A percentile compares a stretch with the other conserved stretches of the same genome.
Evolutionary conservation across 2,113 vertebrate genomes (phyloP).

Genomic region (Cavia porcellus): DNA sequence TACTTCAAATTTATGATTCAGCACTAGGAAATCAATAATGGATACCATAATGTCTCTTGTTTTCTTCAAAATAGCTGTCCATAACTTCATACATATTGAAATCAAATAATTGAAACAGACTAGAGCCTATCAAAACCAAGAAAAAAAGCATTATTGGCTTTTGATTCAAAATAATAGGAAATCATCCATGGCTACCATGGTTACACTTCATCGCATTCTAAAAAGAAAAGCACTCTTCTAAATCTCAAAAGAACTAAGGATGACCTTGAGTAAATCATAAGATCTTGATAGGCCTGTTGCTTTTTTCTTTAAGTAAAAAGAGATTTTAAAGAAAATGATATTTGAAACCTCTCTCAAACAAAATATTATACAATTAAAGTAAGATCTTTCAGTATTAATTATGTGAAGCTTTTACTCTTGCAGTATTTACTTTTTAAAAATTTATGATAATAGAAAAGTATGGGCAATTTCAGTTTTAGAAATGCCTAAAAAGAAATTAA

Average conservation of each 20-base stretch:
- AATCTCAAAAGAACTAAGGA: background rate
- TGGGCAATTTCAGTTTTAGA: background rate
- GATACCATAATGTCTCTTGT: too few relatives aligned
- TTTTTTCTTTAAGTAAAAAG: conserved; percentile 36
- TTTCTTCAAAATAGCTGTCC: too few relatives aligned
- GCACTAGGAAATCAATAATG: background rate
- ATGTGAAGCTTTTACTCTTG: background rate
- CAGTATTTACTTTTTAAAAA: background rate
- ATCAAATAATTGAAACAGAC: too few relatives aligned
- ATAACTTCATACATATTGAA: too few relatives aligned
- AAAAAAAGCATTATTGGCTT: too few relatives aligned
- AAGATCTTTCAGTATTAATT: background rate
- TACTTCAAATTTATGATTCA: background rate
- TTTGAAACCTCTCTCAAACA: conserved; percentile 28
- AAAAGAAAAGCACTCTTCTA: background rate
- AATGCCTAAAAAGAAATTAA: conserved; percentile 23
- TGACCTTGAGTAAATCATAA: conserved; percentile 21
- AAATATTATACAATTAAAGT: conserved; percentile 43
- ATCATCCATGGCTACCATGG: too few relatives aligned
- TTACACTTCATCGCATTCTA: conserved; percentile 38
- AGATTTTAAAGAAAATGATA: conserved; percentile 4
- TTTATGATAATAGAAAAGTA: background rate
- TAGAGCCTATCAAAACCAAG: too few relatives aligned
- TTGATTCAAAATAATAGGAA: too few relatives aligned
- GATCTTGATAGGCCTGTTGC: background rate